Conservation (phyloP, 1,140 invertebrate species). For the Zaprionus tsacasi region DNA sequence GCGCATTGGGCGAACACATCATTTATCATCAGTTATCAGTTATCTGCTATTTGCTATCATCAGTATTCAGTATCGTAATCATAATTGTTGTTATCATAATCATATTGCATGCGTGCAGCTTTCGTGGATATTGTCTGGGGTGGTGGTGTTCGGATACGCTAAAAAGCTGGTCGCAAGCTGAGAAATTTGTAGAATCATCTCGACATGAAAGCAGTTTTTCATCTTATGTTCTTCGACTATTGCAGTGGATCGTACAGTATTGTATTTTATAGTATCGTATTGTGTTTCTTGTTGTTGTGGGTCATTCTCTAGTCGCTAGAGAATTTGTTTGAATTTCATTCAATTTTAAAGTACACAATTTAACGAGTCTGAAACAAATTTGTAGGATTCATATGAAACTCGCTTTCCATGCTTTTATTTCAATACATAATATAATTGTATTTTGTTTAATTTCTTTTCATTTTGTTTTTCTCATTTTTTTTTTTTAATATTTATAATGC, state of each 20-base stretch:
- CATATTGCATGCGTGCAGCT: constrained; percentile 44
- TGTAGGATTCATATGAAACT: constrained; percentile 51
- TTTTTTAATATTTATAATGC: constrained; percentile 45
- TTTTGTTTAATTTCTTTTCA: constrained; percentile 58
- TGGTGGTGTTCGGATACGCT: constrained; percentile 16
- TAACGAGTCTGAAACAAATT: constrained; percentile 55
- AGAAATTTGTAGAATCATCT: constrained; percentile 18
- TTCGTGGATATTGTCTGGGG: neutral
- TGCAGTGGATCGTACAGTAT: constrained; percentile 15
- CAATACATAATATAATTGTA: constrained; percentile 47
- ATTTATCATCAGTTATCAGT: constrained; percentile 43
- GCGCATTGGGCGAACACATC: constrained; percentile 52
- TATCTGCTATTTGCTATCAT: constrained; percentile 1
- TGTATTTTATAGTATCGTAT: constrained; percentile 29
- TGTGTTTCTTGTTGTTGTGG: constrained; percentile 17
- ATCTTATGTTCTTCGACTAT: neutral
- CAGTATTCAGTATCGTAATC: constrained; percentile 26
- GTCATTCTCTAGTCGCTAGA: constrained; percentile 23
- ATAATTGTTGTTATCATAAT: constrained; percentile 37
- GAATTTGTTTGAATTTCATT: constrained; percentile 68
- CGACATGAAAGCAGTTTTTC: constrained; percentile 34
- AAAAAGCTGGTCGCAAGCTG: constrained; percentile 33
- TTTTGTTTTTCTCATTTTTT: neutral
- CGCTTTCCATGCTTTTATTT: constrained; percentile 44
- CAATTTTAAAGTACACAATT: constrained; percentile 81